Conservation (phyloP, 2,888 invertebrate genomes). For the Brachylomia viminalis region DNA sequence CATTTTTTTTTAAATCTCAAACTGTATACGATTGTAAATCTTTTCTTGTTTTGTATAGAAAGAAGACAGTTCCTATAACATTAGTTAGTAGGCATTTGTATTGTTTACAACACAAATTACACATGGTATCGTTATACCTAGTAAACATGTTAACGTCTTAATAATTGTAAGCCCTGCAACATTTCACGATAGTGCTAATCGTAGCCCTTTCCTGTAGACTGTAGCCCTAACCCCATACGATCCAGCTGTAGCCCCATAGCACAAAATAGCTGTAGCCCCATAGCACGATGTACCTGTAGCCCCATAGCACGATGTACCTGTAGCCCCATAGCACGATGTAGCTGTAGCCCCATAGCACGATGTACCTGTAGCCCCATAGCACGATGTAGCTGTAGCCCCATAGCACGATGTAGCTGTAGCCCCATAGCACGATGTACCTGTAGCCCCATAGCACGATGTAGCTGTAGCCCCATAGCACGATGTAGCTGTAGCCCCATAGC, state of each 20-base stretch:
- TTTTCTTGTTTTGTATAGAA: neutral
- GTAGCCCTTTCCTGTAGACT: too few relatives aligned
- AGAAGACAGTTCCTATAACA: neutral
- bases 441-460: too few relatives aligned
- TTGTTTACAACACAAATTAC: too few relatives aligned
- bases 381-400: neutral
- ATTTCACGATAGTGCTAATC: neutral
- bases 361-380: too few relatives aligned
- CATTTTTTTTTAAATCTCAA: slow-evolving; percentile 3
- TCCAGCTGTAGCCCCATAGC: neutral
- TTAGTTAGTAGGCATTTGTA: neutral
- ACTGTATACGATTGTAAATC: neutral
- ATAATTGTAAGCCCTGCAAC: neutral
- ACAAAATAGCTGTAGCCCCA: neutral
- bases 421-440: neutral
- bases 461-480: too few relatives aligned
- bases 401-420: too few relatives aligned
- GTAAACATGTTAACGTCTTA: neutral
- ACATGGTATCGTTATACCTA: too few relatives aligned
- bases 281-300: neutral
- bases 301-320: too few relatives aligned
- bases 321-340: neutral
- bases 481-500: neutral
- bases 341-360: neutral
- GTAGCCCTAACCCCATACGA: too few relatives aligned